Evolutionary conservation across 2,113 vertebrate species (phyloP), one percentile per base, ranked within the genome.

Genomic region (Sorex fumeus): DNA sequence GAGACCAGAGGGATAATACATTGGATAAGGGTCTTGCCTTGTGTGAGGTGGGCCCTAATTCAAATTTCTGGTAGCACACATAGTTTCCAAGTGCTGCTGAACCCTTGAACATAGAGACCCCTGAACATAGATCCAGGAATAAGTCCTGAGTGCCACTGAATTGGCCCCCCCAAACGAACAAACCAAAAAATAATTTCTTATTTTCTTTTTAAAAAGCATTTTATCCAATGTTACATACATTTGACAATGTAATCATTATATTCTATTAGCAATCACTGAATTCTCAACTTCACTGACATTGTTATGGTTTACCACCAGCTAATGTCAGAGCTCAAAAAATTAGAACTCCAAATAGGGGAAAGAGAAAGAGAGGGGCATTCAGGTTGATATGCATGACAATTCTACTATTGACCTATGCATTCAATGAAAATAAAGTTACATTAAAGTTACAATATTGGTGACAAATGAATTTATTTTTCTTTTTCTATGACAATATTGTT

Each of bases 401-500:
- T 87, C 30, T 71, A 50, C 30, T 74, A 27, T 21, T 9, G 77
- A 21, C 47, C 13, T n/a, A 83, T 16, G 13, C 50, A 78, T 36
- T 90, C 87, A 67, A 75, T 4, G 32, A 84, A 86, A 84, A 66
- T 45, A 75, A 82, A 16, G 8, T 79, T 23, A 53, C 4, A 84
- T 30, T 60, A 43, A 86, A 81, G 40, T 21, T 30, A 77, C 15
- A 77, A 13, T 76, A 19, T 53, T 91, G 32, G 45, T 40, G 53
- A n/a, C 27, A 40, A 23, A 40, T 60, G 43, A 86, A 11, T 78
- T 45, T 34, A 8, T 13, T 75, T 69, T 86, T 67, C 30, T 78
- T 75, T 88, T 93, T 88, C 67, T 43, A 72, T 69, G 16, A 90
- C 34, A 50, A 34, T 69, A 30, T 36, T 50, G 36, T 80, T 69